Conservation (phyloP, 2,888 invertebrate genomes). For the Terebella lapidaria region DNA sequence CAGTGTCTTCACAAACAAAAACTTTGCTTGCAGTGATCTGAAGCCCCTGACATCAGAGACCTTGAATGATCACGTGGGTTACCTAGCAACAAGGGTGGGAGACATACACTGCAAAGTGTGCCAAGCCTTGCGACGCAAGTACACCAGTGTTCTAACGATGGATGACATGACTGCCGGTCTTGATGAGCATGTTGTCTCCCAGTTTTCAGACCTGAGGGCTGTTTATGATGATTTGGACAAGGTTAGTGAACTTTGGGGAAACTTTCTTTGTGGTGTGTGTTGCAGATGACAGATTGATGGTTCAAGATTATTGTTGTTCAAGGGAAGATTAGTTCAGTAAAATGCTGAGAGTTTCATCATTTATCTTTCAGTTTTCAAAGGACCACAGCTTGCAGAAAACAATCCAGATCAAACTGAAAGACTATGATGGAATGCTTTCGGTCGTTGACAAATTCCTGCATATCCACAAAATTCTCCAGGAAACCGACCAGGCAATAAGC, state of each 20-base stretch:
- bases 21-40: too few species aligned
- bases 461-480: constrained; percentile 11
- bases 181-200: constrained; percentile 12
- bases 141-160: constrained; percentile 17
- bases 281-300: too few species aligned
- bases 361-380: neutral
- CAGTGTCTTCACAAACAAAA: too few species aligned
- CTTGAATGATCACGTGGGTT: neutral
- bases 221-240: constrained; percentile 20
- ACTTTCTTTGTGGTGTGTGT: too few species aligned
- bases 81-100: constrained; percentile 12
- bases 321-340: too few species aligned
- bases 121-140: constrained; percentile 20
- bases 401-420: neutral
- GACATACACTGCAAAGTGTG: constrained; percentile 19
- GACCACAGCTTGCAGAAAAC: neutral
- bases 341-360: too few species aligned
- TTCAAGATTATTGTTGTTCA: too few species aligned
- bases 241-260: constrained; percentile 16
- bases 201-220: constrained; percentile 15
- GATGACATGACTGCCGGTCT: constrained; percentile 16
- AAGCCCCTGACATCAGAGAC: neutral
- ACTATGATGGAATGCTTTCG: constrained; percentile 15
- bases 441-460: constrained; percentile 19
- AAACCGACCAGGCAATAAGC: constrained; percentile 2